Conservation (phyloP, 2,797 vertebrate genomes). For the Urocyon cinereoargenteus region DNA sequence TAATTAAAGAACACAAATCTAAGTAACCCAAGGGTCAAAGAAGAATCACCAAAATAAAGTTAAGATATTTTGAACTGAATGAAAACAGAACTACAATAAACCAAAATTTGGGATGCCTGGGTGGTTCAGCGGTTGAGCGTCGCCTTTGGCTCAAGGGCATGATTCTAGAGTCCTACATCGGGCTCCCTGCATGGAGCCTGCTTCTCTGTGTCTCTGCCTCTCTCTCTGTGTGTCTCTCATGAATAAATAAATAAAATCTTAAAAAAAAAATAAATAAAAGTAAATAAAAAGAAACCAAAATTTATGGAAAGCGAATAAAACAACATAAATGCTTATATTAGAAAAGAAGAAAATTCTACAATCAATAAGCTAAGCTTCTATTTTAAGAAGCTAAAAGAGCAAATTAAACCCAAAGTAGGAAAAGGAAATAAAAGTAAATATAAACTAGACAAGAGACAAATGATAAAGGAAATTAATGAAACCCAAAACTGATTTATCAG, state of each 20-base stretch:
- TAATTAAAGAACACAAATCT: conserved; percentile 48
- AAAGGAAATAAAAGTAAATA: conserved; percentile 19
- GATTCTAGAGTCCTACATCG: no score
- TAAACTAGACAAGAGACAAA: not conserved
- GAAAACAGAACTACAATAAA: conserved; percentile 39
- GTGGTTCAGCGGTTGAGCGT: no score
- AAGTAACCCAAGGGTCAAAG: not conserved
- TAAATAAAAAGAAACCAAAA: not conserved
- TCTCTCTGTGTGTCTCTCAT: no score
- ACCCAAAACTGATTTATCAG: not conserved
- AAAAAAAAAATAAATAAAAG: no score
- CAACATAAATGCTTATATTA: not conserved
- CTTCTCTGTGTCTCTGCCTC: no score
- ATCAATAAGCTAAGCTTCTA: not conserved
- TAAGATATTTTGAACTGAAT: conserved; percentile 27
- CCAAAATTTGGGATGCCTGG: not conserved
- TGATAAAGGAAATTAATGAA: conserved; percentile 38
- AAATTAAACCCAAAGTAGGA: conserved; percentile 19
- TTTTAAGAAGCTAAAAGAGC: conserved; percentile 46
- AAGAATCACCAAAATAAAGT: conserved; percentile 18
- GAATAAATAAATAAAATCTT: no score
- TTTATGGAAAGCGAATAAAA: conserved; percentile 13
- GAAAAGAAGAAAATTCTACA: not conserved
- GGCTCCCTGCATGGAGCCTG: no score
- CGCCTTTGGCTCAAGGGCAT: no score